Base-by-base conservation (phyloP, 2,888 invertebrate genomes). In the Eristalis pertinax region DNA sequence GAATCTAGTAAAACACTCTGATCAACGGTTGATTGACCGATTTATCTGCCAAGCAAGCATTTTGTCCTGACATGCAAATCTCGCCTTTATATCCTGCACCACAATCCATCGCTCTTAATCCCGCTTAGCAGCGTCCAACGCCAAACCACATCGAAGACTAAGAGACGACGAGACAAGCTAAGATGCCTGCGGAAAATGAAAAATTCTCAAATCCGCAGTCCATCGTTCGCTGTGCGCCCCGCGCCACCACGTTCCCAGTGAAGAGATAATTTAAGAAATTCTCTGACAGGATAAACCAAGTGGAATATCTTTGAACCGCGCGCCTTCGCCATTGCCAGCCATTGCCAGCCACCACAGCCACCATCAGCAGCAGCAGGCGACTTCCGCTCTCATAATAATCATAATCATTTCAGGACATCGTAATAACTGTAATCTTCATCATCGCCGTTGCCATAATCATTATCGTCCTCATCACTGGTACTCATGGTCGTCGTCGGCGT, bases 201-300 rank as follows among this genome's bases (percentile, higher is more conserved):
- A 80, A 80, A 58, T 60, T 67, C 35, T 8, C 50, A 50, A 50
- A 50, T 19, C 50, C 50, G 19, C 19, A 32, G 32, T 32, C 32
- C 29, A 29, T 29, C 29, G 29, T 29, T 5, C 29, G 0, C 4
- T 5, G 26, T n/a, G n/a, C n/a, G 4, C 26, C 5, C 32, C 7
- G 1, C 1, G 32, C 1, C 32, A 5, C 32, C 7, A n/a, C 32
- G 4, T 64, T 74, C 19, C 29, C 63, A 72, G 32, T 63, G 60
- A 74, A 50, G 62, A 62, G 74, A 86, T 74, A 78, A 65, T 74
- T 77, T 74, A 78, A 79, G 83, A 70, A 83, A 78, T 83, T 70
- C 68, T 75, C 78, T 79, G 86, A 87, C 86, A 83, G 63, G 63
- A 87, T 87, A 87, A 87, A 78, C 82, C 86, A 38, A 78, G 73